Conservation (phyloP, 1,140 invertebrate species). For the Eueides isabella region DNA sequence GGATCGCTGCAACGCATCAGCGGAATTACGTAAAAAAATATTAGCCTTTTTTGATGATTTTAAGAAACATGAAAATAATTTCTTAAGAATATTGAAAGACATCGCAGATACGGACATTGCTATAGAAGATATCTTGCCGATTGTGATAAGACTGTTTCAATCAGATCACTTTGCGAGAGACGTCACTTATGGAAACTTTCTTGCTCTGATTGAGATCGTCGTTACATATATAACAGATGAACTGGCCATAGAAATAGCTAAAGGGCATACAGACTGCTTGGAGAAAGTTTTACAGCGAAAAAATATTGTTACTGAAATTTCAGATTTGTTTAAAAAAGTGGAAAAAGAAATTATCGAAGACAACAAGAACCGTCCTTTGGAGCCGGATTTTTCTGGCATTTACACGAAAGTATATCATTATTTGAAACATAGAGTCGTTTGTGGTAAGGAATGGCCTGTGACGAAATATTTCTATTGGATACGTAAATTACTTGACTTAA, state of each 20-base stretch:
- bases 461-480: background rate
- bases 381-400: background rate
- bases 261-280: background rate
- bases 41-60: background rate
- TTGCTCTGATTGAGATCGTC: background rate
- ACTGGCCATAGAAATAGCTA: background rate
- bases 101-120: background rate
- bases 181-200: background rate
- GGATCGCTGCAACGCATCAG: background rate
- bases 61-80: background rate
- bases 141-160: background rate
- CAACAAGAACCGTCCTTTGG: background rate
- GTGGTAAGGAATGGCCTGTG: background rate
- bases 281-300: background rate
- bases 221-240: conserved; percentile 5
- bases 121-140: background rate
- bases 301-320: background rate
- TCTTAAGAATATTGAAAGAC: background rate
- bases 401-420: background rate
- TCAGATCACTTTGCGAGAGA: background rate
- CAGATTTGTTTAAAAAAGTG: background rate
- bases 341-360: background rate
- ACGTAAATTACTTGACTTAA: background rate
- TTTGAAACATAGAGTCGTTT: background rate
- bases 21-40: background rate